Evolutionary conservation across 2,797 vertebrate species (phyloP), one percentile per base, ranked within the genome.

Genomic region (Sebastes diaconus): DNA sequence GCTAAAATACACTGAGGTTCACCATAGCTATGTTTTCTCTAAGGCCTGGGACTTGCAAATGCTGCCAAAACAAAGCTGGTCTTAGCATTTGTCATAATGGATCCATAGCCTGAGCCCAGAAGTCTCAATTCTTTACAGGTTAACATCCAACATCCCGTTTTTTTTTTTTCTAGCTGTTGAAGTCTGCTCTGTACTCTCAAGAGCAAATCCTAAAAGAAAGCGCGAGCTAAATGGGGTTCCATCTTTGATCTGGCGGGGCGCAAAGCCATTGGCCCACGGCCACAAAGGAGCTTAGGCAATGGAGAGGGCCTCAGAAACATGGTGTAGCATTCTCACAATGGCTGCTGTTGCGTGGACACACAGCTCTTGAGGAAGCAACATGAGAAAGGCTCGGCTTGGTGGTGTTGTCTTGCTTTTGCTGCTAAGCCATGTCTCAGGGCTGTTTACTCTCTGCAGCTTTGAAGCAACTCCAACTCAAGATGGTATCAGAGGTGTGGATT

Each of bases 161-260:
- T 54, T 61, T 39, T 84, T 84, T 84, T 52, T 11, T 30, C 76
- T 87, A 66, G 80, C 85, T 87, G 88, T 84, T 80, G 88, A 52
- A 92, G 89, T 90, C 86, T 81, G 84, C 84, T 92, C 86, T 84
- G 83, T 80, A 84, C 90, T 93, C 89, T 90, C 81, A 58, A 93
- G 89, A 95, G 90, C 90, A 95, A 95, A 94, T 92, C 93, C 90
- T 83, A 87, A 94, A 93, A 95, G 91, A 94, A 94, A 92, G 88
- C 89, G 20, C 79, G 14, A 92, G 93, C 91, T 93, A 92, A 94
- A 93, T 92, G 87, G 92, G 93, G 93, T 93, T 92, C 94, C 93
- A 95, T 94, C 93, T 95, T 95, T 96, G 94, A 96, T 95, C 92
- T 95, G 89, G 80, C 69, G 79, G 90, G 92, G 93, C 93, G 92